These are phyloP conservation scores for Noctua janthe DNA, from an alignment of 2,888 invertebrate genomes.

Conservation along the genomic window DNA sequence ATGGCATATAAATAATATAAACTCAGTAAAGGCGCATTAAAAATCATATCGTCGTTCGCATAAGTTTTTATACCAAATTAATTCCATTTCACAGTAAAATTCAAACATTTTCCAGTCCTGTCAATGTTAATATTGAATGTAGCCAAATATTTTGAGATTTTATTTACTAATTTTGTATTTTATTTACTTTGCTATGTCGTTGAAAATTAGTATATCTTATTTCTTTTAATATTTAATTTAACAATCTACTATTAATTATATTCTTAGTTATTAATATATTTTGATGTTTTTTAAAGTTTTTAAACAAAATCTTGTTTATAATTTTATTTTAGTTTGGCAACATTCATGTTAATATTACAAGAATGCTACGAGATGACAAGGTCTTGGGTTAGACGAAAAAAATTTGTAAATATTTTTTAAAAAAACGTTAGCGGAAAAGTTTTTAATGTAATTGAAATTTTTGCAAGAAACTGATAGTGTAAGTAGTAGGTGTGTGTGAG, in stretches of 20 bases:
- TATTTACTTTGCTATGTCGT: conserved; percentile 46
- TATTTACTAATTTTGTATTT: conserved; percentile 60
- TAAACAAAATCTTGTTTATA: neutral
- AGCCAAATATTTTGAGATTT: conserved; percentile 54
- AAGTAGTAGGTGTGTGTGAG: conserved; percentile 67
- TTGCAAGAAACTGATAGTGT: conserved; percentile 77
- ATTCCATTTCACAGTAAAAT: conserved; percentile 23
- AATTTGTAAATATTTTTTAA: conserved; percentile 86
- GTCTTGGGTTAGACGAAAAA: conserved; percentile 61
- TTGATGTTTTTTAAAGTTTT: conserved; percentile 16
- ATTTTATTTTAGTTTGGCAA: conserved; percentile 43
- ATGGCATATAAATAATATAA: neutral
- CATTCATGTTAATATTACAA: conserved; percentile 66
- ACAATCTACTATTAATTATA: conserved; percentile 36
- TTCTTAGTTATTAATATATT: conserved; percentile 39
- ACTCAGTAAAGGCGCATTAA: neutral
- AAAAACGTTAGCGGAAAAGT: conserved; percentile 70
- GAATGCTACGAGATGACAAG: conserved; percentile 60
- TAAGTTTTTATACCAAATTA: conserved; percentile 46
- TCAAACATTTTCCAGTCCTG: conserved; percentile 59
- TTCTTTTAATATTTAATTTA: conserved; percentile 34
- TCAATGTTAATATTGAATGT: conserved; percentile 66
- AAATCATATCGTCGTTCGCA: neutral
- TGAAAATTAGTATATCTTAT: conserved; percentile 53
- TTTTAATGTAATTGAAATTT: conserved; percentile 75